Evolutionary conservation across 2,888 invertebrate species (phyloP), one percentile per base, ranked within the genome.

Genomic region (Acronicta aceris): DNA sequence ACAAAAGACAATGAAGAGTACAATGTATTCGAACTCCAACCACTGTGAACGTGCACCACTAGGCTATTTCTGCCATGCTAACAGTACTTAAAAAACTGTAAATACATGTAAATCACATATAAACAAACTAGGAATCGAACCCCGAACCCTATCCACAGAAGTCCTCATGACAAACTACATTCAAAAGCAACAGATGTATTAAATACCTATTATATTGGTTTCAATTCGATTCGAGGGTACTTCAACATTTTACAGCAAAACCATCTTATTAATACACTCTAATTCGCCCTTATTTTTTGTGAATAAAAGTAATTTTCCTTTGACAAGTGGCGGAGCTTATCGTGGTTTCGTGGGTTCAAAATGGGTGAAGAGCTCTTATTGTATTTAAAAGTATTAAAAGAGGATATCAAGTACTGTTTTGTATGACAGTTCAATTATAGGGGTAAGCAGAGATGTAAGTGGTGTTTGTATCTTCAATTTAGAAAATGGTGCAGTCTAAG

Each of bases 191-290:
- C 38, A 38, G 38, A 38, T 45, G 30, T 41, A 15, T 25, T 17
- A 51, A 50, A 57, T 40, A 17, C n/a, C 46, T 17, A 41, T 55
- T 55, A 47, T 41, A 48, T 47, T 41, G 40, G 41, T 33, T 55
- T 17, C 55, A 25, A 47, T 55, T 41, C 38, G 1, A n/a, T 38
- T 38, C 38, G 38, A 38, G 38, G 38, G 38, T 38, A 38, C 38
- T 38, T 38, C n/a, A 38, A 38, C 6, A 38, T 38, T 38, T n/a
- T n/a, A 12, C 2, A 33, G 5, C 13, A n/a, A 38, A n/a, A 5
- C n/a, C 38, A 38, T 8, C 38, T 38, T 38, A 38, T 38, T 38
- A n/a, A 33, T n/a, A 5, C 38, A 38, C 38, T 5, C n/a, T n/a
- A 7, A n/a, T n/a, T 6, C 38, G n/a, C 38, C 6, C n/a, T 38